Evolutionary conservation across 2,113 vertebrate genomes (phyloP).

Genomic region (Melanerpes aurifrons): DNA sequence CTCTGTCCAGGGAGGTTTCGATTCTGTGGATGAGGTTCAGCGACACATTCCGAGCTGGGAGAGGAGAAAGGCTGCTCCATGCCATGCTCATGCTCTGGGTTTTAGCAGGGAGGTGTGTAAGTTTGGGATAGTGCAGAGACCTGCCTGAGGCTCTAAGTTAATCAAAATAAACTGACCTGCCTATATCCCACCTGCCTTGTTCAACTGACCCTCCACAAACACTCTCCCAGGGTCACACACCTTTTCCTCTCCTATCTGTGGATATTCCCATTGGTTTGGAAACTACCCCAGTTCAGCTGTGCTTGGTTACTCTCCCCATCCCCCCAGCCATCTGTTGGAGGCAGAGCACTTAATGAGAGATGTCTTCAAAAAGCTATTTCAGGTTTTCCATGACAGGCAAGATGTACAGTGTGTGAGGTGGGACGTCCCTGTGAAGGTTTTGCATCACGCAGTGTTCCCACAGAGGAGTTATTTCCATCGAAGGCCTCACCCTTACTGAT

Average conservation of each 20-base stretch:
- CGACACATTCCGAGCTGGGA: neutral
- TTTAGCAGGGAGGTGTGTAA: neutral
- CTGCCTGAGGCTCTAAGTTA: neutral
- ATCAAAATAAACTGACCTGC: neutral
- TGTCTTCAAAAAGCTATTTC: constrained; percentile 31
- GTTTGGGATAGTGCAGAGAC: neutral
- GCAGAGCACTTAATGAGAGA: constrained; percentile 6
- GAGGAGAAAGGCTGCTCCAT: neutral
- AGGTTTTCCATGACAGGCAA: neutral
- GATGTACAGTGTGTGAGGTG: neutral
- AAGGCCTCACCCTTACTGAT: neutral
- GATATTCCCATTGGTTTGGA: neutral
- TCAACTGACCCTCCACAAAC: neutral
- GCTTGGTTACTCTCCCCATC: neutral
- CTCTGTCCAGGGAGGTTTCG: neutral
- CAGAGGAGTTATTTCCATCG: neutral
- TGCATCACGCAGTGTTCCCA: neutral
- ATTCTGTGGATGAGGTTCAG: neutral
- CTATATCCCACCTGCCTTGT: neutral
- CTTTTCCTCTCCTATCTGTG: neutral
- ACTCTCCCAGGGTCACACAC: neutral
- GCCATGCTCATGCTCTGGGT: neutral
- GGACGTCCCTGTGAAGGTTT: constrained; percentile 5
- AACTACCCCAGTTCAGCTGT: neutral
- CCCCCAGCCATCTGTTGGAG: neutral